These are phyloP conservation scores for Champsocephalus esox DNA, from an alignment of 2,797 vertebrate species.

Conservation along the genomic window DNA sequence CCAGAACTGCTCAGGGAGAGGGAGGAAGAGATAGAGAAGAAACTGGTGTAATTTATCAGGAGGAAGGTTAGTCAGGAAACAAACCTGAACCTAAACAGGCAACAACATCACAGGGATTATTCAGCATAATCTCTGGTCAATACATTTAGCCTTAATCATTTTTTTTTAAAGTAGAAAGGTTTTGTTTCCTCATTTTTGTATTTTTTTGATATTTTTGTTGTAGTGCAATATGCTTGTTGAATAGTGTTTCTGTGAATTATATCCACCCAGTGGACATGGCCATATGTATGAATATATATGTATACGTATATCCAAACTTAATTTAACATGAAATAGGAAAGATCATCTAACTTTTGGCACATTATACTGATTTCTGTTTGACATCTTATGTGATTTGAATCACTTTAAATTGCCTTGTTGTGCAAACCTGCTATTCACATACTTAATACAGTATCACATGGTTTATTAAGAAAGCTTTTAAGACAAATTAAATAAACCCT, in stretches of 20 bases:
- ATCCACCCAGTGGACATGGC: neutral
- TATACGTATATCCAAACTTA: neutral
- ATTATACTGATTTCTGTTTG: neutral
- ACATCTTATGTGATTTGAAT: neutral
- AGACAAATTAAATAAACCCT: neutral
- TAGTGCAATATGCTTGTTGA: neutral
- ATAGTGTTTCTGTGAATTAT: neutral
- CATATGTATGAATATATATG: no score
- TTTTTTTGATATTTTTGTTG: neutral
- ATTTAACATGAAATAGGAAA: no score
- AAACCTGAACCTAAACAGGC: conserved; percentile 1
- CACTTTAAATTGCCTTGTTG: neutral
- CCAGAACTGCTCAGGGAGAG: conserved; percentile 83
- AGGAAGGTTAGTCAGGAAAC: conserved; percentile 11
- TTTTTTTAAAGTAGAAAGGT: neutral
- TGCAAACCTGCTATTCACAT: neutral
- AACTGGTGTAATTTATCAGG: conserved; percentile 36
- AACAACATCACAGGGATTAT: neutral
- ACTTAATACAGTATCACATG: no score
- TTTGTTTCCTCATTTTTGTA: neutral
- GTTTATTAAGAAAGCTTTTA: neutral
- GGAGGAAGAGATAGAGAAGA: conserved; percentile 21
- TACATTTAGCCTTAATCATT: no score
- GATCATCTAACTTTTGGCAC: neutral
- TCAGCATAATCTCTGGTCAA: neutral